These are phyloP conservation scores for Nesoenas mayeri DNA, from an alignment of 2,113 vertebrate species.

Conservation along the genomic window DNA sequence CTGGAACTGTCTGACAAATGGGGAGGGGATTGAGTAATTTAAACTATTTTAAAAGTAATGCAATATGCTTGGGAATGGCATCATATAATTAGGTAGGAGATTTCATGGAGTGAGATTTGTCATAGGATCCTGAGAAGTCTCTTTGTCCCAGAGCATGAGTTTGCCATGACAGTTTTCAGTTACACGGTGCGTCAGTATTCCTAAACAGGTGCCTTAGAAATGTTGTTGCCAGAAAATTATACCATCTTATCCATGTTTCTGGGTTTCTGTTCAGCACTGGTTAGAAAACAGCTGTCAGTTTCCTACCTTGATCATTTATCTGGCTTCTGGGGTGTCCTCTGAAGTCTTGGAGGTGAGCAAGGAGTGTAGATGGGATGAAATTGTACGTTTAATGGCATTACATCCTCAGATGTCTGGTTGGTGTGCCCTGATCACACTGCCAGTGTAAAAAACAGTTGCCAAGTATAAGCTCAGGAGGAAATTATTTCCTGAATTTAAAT, in stretches of 20 bases:
- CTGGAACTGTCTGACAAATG: neutral
- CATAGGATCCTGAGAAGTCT: neutral
- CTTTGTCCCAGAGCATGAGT: neutral
- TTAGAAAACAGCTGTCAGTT: neutral
- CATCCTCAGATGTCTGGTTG: neutral
- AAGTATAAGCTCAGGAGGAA: neutral
- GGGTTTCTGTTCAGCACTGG: neutral
- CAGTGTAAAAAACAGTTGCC: neutral
- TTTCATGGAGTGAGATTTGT: neutral
- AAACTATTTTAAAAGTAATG: neutral
- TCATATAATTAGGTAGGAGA: neutral
- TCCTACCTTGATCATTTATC: neutral
- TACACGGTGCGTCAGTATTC: neutral
- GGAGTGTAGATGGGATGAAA: neutral
- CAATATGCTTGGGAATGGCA: neutral
- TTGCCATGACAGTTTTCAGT: neutral
- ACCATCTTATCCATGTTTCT: neutral
- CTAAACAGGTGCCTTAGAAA: neutral
- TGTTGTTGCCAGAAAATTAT: neutral
- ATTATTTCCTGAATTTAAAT: constrained; percentile 1
- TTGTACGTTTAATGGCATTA: neutral
- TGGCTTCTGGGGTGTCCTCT: neutral
- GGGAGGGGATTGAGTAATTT: neutral
- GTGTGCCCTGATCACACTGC: neutral
- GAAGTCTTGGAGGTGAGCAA: neutral